A percentile compares a stretch with the other conserved stretches of the same genome.
These are phyloP conservation scores for Aphidius gifuensis DNA, from an alignment of 1,140 invertebrate species.

Conservation along the genomic window DNA sequence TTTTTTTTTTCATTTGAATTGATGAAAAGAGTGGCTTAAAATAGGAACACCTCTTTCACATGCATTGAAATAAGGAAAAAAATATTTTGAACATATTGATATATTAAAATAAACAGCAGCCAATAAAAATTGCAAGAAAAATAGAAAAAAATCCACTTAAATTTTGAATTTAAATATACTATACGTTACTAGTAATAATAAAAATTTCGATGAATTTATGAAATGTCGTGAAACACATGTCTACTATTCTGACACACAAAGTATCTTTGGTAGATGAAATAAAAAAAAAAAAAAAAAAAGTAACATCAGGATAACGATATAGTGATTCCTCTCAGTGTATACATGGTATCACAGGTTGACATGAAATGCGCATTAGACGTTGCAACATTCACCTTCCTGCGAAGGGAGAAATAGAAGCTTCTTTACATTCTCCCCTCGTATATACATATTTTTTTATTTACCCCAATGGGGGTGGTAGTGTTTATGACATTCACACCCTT, in stretches of 20 bases:
- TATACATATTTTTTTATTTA: conserved; percentile 11
- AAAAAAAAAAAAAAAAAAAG: not conserved
- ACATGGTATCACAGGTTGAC: conserved; percentile 34
- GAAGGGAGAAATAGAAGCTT: conserved; percentile 2
- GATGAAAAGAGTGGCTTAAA: too few species aligned
- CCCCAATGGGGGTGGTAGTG: conserved; percentile 16
- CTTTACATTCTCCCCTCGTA: conserved; percentile 24
- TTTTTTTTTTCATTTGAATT: too few species aligned
- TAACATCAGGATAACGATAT: conserved; percentile 8
- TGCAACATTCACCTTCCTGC: conserved; percentile 11
- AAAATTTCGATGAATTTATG: too few species aligned
- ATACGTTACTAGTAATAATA: too few species aligned
- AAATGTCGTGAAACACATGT: conserved; percentile 47
- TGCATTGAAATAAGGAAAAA: too few species aligned
- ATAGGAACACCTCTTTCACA: too few species aligned
- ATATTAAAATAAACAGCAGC: too few species aligned
- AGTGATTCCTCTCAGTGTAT: conserved; percentile 10
- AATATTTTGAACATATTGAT: too few species aligned
- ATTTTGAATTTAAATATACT: too few species aligned
- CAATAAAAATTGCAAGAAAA: too few species aligned
- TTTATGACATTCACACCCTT: conserved; percentile 28
- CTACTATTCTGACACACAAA: conserved; percentile 28
- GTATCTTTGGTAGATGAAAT: not conserved
- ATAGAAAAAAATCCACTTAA: too few species aligned
- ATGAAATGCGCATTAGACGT: conserved; percentile 50